Evolutionary conservation across 2,113 vertebrate genomes (phyloP).

Genomic region (Neotoma lepida): DNA sequence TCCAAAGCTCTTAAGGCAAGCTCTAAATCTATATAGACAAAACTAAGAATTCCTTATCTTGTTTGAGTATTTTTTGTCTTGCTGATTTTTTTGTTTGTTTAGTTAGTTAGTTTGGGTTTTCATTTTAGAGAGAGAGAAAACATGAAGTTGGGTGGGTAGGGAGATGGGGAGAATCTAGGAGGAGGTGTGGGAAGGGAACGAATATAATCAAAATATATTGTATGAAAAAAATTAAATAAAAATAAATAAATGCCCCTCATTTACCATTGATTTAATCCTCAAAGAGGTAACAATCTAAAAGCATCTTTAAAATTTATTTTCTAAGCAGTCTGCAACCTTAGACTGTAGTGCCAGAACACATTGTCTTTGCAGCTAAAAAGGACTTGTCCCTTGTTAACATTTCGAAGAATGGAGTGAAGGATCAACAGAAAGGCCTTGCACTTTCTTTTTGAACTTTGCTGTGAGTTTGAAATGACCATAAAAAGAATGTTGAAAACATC

Average conservation of each 20-base stretch:
- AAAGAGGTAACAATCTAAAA: background rate
- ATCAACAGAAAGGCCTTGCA: background rate
- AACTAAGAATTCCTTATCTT: background rate
- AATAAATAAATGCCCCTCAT: background rate
- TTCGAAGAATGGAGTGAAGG: background rate
- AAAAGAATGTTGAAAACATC: background rate
- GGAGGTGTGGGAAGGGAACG: background rate
- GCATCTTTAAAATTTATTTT: background rate
- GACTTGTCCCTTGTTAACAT: background rate
- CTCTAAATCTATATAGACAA: constrained; percentile 2
- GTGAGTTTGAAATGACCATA: constrained; percentile 12
- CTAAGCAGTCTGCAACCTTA: background rate
- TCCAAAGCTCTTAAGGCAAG: constrained; percentile 15
- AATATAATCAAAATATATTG: background rate
- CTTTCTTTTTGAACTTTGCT: background rate
- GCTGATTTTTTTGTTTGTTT: background rate
- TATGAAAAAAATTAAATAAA: background rate
- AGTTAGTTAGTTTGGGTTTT: background rate
- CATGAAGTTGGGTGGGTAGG: background rate
- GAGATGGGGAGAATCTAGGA: background rate
- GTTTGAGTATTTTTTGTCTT: background rate
- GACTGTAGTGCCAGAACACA: background rate
- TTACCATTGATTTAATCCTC: constrained; percentile 27
- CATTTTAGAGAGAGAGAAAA: background rate
- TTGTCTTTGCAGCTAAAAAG: background rate